phyloP scores from a whole-genome alignment of 2,888 invertebrate species.

The Erpobdella octoculata region DNA sequence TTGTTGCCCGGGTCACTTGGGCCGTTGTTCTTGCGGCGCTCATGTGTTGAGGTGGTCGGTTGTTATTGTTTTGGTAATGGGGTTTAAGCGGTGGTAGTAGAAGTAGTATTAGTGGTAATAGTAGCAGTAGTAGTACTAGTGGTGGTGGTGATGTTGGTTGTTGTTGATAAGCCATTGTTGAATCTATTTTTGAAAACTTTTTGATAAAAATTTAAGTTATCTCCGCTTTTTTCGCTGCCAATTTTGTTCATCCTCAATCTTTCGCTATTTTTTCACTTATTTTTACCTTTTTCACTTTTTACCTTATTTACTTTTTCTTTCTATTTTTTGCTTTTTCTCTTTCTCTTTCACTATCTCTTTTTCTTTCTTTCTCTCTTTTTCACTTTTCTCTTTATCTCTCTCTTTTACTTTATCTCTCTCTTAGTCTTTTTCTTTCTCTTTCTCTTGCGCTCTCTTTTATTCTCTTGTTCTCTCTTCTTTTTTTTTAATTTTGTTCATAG shows the following conservation, averaged over 20 bases:
- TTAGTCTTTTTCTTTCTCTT: not conserved
- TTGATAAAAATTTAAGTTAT: no score
- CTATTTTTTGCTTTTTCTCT: not conserved
- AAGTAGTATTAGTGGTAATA: no score
- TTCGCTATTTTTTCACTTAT: not conserved
- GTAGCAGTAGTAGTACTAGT: no score
- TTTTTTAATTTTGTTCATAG: not conserved
- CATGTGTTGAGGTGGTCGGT: no score
- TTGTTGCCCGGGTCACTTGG: no score
- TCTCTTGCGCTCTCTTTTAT: not conserved
- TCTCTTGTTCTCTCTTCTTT: not conserved
- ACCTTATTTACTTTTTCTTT: not conserved
- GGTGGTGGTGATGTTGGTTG: no score
- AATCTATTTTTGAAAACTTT: no score
- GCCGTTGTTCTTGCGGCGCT: no score
- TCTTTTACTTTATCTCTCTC: not conserved
- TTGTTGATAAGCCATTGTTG: no score
- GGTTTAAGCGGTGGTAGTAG: no score
- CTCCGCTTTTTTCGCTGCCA: not conserved
- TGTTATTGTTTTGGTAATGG: no score
- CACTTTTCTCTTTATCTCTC: not conserved
- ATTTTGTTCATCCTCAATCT: not conserved
- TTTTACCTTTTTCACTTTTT: not conserved
- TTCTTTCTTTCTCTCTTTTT: not conserved
- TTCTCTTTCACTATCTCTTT: conserved; percentile 8